These are phyloP conservation scores for Spisula solida DNA, from an alignment of 2,888 invertebrate genomes.

Conservation along the genomic window DNA sequence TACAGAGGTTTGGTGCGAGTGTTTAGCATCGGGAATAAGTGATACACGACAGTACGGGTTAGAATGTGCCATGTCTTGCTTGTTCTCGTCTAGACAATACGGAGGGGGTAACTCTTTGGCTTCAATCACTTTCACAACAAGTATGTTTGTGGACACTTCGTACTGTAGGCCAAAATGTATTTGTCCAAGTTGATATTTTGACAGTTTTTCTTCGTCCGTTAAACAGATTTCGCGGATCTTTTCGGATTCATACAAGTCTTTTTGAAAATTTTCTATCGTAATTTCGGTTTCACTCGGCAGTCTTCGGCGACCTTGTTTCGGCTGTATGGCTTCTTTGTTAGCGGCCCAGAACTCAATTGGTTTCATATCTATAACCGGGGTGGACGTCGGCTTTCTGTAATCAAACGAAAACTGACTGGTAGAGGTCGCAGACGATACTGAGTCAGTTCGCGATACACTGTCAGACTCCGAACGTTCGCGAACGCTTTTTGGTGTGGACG, in stretches of 20 bases:
- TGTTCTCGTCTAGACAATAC: conserved; percentile 84
- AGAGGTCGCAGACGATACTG: conserved; percentile 81
- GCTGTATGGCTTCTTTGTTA: conserved; percentile 86
- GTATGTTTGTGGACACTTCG: conserved; percentile 84
- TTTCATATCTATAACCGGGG: conserved; percentile 87
- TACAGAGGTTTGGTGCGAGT: conserved; percentile 88
- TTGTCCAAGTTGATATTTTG: conserved; percentile 85
- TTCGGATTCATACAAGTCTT: conserved; percentile 85
- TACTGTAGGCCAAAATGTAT: conserved; percentile 87
- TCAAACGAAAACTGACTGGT: conserved; percentile 76
- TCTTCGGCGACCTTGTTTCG: conserved; percentile 81
- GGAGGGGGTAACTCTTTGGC: conserved; percentile 87
- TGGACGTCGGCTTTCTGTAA: conserved; percentile 79
- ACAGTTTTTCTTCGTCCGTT: conserved; percentile 86
- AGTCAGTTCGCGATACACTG: conserved; percentile 82
- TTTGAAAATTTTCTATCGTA: conserved; percentile 86
- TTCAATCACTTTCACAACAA: conserved; percentile 88
- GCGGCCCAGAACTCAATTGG: conserved; percentile 88
- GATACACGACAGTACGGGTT: conserved; percentile 88
- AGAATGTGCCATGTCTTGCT: conserved; percentile 88
- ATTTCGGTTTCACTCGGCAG: conserved; percentile 86
- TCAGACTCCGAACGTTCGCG: conserved; percentile 84
- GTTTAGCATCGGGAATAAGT: conserved; percentile 88
- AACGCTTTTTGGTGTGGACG: conserved; percentile 73
- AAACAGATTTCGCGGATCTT: conserved; percentile 78